These are phyloP conservation scores for Cerceris rybyensis DNA, from an alignment of 2,888 invertebrate species.

Conservation along the genomic window DNA sequence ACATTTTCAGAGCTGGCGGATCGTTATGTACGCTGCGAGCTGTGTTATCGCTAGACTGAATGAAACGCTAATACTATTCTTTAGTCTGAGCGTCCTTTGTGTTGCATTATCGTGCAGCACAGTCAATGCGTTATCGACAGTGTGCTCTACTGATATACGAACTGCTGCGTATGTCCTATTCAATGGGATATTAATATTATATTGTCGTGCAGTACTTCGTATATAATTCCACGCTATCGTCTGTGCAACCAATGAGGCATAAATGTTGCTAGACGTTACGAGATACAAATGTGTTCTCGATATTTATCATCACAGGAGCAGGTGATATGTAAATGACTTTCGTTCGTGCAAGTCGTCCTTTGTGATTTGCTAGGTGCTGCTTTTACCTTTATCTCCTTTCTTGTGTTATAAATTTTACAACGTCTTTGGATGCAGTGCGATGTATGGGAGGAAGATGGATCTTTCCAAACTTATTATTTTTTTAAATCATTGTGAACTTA, in stretches of 20 bases:
- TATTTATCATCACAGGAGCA: too few relatives aligned
- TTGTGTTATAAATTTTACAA: too few relatives aligned
- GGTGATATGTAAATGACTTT: too few relatives aligned
- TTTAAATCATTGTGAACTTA: too few relatives aligned
- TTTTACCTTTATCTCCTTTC: too few relatives aligned
- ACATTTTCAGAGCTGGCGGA: background rate
- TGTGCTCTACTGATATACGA: background rate
- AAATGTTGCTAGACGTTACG: slow-evolving; percentile 45
- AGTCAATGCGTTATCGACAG: background rate
- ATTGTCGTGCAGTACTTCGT: background rate
- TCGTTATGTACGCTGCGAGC: background rate
- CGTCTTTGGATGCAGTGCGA: too few relatives aligned
- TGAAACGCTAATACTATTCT: background rate
- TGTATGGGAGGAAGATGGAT: too few relatives aligned
- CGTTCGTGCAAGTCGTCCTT: too few relatives aligned
- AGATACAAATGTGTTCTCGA: too few relatives aligned
- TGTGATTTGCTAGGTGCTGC: too few relatives aligned
- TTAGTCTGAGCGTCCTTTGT: background rate
- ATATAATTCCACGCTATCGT: background rate
- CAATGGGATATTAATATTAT: slow-evolving; percentile 13
- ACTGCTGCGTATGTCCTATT: background rate
- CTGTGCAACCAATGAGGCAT: slow-evolving; percentile 34
- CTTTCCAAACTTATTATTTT: too few relatives aligned
- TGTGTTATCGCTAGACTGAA: background rate
- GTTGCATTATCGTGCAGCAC: background rate